Evolutionary conservation across 64 coral and sea anemone species (phyloP).

Genomic region (Actinia equina): DNA sequence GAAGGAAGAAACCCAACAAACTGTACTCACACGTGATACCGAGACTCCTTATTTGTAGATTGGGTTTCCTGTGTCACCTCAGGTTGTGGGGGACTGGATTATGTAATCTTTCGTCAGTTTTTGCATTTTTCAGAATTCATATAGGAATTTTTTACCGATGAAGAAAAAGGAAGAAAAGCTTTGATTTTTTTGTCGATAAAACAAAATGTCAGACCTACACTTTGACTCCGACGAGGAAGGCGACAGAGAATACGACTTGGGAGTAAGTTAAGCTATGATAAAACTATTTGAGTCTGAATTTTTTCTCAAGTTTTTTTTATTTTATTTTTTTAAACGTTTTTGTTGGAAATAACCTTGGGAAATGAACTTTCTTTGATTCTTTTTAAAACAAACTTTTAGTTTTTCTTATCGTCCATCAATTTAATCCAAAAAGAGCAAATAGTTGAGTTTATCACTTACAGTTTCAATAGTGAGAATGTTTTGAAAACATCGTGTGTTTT

Average conservation of each 20-base stretch:
- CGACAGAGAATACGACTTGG: not conserved
- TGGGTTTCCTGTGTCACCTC: not conserved
- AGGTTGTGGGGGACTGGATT: not conserved
- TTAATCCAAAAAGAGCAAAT: too few relatives aligned
- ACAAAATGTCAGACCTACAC: not conserved
- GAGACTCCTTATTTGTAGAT: too few relatives aligned
- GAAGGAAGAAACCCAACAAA: too few relatives aligned
- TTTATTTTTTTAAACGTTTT: not conserved
- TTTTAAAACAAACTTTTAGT: too few relatives aligned
- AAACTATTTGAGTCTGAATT: not conserved
- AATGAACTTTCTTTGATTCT: too few relatives aligned
- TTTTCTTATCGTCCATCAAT: too few relatives aligned
- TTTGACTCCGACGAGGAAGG: not conserved
- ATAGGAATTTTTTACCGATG: not conserved
- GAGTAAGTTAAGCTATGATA: not conserved
- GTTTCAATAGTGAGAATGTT: too few relatives aligned
- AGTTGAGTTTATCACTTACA: too few relatives aligned
- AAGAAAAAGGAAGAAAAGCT: not conserved
- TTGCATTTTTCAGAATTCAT: not conserved
- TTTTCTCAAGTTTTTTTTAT: not conserved
- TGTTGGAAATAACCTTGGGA: too few relatives aligned
- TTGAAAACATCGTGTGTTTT: too few relatives aligned
- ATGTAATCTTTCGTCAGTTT: slow-evolving; percentile 7
- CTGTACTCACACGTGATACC: too few relatives aligned
- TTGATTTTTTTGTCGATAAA: not conserved